These are phyloP conservation scores for Aphelenchoides bicaudatus DNA, from an alignment of 2,888 invertebrate genomes.

Conservation along the genomic window DNA sequence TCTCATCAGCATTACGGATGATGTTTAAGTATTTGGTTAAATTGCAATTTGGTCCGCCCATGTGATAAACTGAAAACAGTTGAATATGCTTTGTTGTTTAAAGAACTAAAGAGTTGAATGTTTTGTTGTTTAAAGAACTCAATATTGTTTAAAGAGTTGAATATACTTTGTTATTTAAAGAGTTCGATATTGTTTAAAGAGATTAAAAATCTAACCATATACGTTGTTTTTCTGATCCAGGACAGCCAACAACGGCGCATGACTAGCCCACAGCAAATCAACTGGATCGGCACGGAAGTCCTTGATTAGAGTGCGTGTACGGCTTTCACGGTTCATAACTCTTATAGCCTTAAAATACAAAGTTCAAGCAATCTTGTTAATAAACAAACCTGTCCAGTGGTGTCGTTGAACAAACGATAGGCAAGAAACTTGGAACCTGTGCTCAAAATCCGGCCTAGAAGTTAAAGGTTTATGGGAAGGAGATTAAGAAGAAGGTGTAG, in stretches of 20 bases:
- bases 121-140: too few relatives aligned
- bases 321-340: slow-evolving; percentile 35
- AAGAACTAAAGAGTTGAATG: too few relatives aligned
- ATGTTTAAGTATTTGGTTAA: slow-evolving; percentile 42
- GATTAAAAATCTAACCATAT: slow-evolving; percentile 25
- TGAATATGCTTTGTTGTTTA: too few relatives aligned
- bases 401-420: slow-evolving; percentile 43
- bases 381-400: too few relatives aligned
- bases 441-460: slow-evolving; percentile 40
- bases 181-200: too few relatives aligned
- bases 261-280: slow-evolving; percentile 50
- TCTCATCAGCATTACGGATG: slow-evolving; percentile 32
- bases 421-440: slow-evolving; percentile 43
- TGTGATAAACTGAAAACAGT: slow-evolving; percentile 10
- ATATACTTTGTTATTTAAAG: too few relatives aligned
- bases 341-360: slow-evolving; percentile 43
- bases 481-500: too few relatives aligned
- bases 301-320: slow-evolving; percentile 46
- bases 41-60: slow-evolving; percentile 17
- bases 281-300: slow-evolving; percentile 42
- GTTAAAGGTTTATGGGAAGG: too few relatives aligned
- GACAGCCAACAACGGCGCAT: slow-evolving; percentile 48
- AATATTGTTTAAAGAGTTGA: too few relatives aligned
- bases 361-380: too few relatives aligned
- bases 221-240: slow-evolving; percentile 46